Conservation (phyloP, 2,888 invertebrate species). For the Eueremaeus valkanovi region DNA sequence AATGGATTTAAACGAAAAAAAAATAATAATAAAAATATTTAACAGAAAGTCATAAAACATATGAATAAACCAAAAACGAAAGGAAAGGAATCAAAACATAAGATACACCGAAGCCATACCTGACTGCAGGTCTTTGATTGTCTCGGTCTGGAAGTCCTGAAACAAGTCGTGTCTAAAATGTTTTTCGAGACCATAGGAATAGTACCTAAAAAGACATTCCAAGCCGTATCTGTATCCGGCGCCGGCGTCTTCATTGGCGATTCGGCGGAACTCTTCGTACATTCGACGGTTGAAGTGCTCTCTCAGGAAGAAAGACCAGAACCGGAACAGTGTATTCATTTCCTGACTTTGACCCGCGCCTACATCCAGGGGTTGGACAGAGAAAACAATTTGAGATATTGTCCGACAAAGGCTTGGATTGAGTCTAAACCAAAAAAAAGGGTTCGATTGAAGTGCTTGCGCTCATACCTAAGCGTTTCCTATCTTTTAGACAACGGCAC, state of each 20-base stretch:
- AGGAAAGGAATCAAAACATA: not conserved
- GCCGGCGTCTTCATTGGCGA: constrained; percentile 89
- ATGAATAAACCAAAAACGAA: constrained; percentile 5
- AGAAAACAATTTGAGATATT: no score
- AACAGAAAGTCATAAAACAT: no score
- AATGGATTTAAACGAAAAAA: no score
- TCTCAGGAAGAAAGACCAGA: constrained; percentile 98
- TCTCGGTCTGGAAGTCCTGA: constrained; percentile 91
- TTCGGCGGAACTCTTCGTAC: constrained; percentile 89
- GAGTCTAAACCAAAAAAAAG: not conserved
- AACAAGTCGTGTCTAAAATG: constrained; percentile 93
- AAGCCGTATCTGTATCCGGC: constrained; percentile 73
- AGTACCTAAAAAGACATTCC: constrained; percentile 83
- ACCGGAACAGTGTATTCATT: constrained; percentile 98
- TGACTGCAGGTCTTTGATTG: constrained; percentile 79
- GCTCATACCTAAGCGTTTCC: constrained; percentile 42
- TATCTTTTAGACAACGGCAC: constrained; percentile 85
- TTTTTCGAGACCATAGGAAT: constrained; percentile 93
- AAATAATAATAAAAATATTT: no score
- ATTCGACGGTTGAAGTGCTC: constrained; percentile 97
- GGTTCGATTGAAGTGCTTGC: not conserved
- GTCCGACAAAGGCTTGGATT: no score
- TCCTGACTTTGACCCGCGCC: constrained; percentile 95
- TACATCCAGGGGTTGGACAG: no score
- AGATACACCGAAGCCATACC: no score